Percentiles rank a stretch among this genome's conserved stretches.
These are phyloP conservation scores for Copidosoma aretas DNA, from an alignment of 2,888 invertebrate species.

Conservation along the genomic window DNA sequence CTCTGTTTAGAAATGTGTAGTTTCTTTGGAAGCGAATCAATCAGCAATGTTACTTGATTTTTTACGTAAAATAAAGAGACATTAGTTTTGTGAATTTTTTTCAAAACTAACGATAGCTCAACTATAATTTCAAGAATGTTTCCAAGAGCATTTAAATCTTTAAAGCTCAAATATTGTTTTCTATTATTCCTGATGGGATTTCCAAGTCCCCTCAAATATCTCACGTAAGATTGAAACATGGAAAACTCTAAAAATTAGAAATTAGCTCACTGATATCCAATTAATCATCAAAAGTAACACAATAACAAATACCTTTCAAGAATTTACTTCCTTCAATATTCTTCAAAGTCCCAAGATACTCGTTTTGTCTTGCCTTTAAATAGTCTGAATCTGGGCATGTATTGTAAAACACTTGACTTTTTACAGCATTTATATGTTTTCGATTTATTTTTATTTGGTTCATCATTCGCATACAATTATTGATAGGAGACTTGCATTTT, in stretches of 20 bases:
- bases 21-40: not conserved
- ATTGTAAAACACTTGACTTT: conserved; percentile 6
- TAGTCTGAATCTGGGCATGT: not conserved
- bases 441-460: conserved; percentile 8
- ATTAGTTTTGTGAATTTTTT: not conserved
- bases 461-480: conserved; percentile 10
- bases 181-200: not conserved
- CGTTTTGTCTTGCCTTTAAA: not conserved
- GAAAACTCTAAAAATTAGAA: not conserved
- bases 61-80: not conserved
- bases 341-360: not conserved
- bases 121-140: conserved; percentile 1
- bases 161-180: not conserved
- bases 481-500: conserved; percentile 4
- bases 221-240: not conserved
- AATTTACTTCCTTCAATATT: not conserved
- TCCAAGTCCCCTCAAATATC: not conserved
- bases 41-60: conserved; percentile 3
- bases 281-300: not conserved
- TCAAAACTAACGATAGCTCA: not conserved
- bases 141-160: conserved; percentile 1
- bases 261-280: too few species aligned
- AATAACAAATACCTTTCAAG: not conserved
- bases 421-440: not conserved
- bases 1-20: conserved; percentile 10